phyloP scores from a whole-genome alignment of 2,888 invertebrate species.

The Caenorhabditis macrosperma region DNA sequence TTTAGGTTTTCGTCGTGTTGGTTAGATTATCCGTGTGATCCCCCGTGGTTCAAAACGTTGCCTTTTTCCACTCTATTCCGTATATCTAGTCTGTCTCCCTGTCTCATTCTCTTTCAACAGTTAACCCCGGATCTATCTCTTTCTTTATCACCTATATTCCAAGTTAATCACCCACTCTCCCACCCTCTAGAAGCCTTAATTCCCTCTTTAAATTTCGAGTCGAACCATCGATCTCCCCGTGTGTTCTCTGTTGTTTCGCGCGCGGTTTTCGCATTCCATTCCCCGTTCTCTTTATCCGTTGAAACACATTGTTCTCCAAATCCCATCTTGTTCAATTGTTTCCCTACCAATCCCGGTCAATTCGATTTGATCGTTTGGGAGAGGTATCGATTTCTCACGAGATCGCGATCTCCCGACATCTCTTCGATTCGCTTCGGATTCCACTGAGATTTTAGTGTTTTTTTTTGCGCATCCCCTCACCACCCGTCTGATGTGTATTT shows the following conservation, averaged over 20 bases:
- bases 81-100: not conserved
- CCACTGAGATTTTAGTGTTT: constrained; percentile 49
- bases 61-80: not conserved
- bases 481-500: constrained; percentile 36
- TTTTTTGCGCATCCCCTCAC: constrained; percentile 21
- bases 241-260: not conserved
- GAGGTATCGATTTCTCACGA: constrained; percentile 5
- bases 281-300: not conserved
- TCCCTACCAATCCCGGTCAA: not conserved
- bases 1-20: not conserved
- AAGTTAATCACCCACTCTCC: not conserved
- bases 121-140: not conserved
- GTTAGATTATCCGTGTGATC: constrained; percentile 1
- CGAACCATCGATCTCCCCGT: constrained; percentile 39
- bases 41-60: not conserved
- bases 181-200: constrained; percentile 46
- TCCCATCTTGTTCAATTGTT: not conserved
- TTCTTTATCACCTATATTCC: not conserved
- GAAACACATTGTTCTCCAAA: not conserved
- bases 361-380: not conserved
- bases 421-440: not conserved
- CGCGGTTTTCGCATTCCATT: constrained; percentile 50
- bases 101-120: not conserved
- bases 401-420: constrained; percentile 37
- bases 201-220: constrained; percentile 49